These are phyloP conservation scores for Podiceps cristatus DNA, from an alignment of 2,113 vertebrate genomes.

Conservation along the genomic window DNA sequence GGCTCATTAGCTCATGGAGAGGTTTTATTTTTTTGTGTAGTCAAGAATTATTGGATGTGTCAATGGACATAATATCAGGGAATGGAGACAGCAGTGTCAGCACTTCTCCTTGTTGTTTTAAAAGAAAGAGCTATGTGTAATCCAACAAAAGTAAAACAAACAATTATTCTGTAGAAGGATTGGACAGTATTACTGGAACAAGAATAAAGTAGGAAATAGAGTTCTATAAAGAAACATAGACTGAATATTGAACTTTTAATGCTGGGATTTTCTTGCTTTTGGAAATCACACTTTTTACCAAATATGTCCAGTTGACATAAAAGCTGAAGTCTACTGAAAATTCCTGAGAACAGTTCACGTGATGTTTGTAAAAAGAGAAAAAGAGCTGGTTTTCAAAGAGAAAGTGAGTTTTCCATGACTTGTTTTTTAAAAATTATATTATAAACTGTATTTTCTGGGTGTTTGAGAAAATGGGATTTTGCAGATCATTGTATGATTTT, in stretches of 20 bases:
- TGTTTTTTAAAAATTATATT: accelerated
- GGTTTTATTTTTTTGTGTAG: background rate
- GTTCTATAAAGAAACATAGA: background rate
- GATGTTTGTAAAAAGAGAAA: background rate
- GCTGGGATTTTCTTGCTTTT: background rate
- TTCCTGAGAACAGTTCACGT: background rate
- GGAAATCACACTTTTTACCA: background rate
- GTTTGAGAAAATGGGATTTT: background rate
- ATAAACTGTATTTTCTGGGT: background rate
- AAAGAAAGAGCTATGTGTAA: background rate
- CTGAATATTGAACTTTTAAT: background rate
- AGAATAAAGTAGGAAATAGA: background rate
- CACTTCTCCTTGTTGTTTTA: background rate
- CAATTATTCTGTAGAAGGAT: background rate
- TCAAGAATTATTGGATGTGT: background rate
- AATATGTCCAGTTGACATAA: background rate
- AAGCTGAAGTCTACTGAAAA: background rate
- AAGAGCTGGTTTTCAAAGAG: background rate
- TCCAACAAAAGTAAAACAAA: background rate
- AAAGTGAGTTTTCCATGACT: background rate
- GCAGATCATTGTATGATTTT: background rate
- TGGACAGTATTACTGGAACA: background rate
- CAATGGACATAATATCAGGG: background rate
- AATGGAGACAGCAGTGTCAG: background rate
- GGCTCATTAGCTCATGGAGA: background rate